A percentile compares a stretch with the other conserved stretches of the same genome.
phyloP scores from a whole-genome alignment of 2,113 vertebrate species.

The Paramisgurnus dabryanus region DNA sequence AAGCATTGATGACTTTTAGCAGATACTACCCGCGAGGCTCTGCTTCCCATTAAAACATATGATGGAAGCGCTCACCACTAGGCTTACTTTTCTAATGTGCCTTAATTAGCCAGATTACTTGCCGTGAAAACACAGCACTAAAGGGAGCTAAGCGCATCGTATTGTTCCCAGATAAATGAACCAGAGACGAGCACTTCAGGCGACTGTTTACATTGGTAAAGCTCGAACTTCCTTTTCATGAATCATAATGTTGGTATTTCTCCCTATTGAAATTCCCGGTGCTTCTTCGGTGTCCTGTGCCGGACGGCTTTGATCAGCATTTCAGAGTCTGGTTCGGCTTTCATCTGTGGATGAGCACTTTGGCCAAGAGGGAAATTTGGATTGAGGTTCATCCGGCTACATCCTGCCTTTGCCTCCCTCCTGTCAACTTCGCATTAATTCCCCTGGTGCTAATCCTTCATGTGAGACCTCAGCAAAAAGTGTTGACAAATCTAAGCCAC shows the following conservation, averaged over 20 bases:
- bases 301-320: constrained; percentile 52
- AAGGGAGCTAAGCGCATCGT: constrained; percentile 15
- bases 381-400: constrained; percentile 45
- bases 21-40: constrained; percentile 18
- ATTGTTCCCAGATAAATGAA: constrained; percentile 47
- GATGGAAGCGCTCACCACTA: constrained; percentile 32
- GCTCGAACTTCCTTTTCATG: constrained; percentile 35
- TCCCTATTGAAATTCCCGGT: constrained; percentile 57
- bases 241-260: constrained; percentile 47
- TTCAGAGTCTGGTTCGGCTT: constrained; percentile 48
- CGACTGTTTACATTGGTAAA: constrained; percentile 48
- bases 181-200: constrained; percentile 42
- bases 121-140: constrained; percentile 4
- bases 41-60: constrained; percentile 32
- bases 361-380: constrained; percentile 47
- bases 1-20: constrained; percentile 35
- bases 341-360: constrained; percentile 50
- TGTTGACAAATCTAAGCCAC: constrained; percentile 46
- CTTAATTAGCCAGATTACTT: constrained; percentile 49
- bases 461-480: constrained; percentile 39
- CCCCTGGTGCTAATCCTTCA: constrained; percentile 42
- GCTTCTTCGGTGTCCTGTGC: constrained; percentile 48
- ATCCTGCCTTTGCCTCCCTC: constrained; percentile 48
- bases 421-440: constrained; percentile 46
- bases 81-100: constrained; percentile 44